Conservation (phyloP, 2,888 invertebrate species). For the Balanococcus diminutus region DNA sequence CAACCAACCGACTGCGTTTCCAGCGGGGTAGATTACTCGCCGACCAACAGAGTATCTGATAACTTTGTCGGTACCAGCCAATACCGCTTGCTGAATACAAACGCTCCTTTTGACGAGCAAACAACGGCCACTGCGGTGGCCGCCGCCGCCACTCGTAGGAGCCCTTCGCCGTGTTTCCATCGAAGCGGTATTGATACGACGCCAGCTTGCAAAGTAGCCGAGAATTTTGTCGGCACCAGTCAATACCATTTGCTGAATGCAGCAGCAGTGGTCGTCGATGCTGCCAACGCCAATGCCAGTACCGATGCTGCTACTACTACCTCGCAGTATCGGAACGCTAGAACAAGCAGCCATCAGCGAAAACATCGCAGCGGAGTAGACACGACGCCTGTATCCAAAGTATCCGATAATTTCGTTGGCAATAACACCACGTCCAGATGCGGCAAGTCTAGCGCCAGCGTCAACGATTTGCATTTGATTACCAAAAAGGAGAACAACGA, state of each 20-base stretch:
- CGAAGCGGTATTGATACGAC: conserved; percentile 62
- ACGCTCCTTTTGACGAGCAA: neutral
- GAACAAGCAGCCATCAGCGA: conserved; percentile 56
- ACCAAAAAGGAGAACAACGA: conserved; percentile 58
- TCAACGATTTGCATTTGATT: conserved; percentile 51
- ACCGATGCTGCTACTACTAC: conserved; percentile 54
- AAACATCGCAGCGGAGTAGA: conserved; percentile 57
- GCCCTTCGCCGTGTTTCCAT: neutral
- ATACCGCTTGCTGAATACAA: conserved; percentile 53
- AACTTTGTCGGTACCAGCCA: conserved; percentile 57
- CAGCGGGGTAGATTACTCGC: conserved; percentile 62
- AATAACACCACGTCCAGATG: conserved; percentile 59
- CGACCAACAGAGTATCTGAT: conserved; percentile 61
- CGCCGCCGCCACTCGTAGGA: conserved; percentile 58
- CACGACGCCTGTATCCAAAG: conserved; percentile 60
- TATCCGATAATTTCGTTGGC: conserved; percentile 59
- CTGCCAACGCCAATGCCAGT: conserved; percentile 51
- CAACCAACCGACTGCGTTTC: neutral
- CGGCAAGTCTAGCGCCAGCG: conserved; percentile 34
- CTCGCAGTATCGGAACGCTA: conserved; percentile 13
- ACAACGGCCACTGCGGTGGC: neutral
- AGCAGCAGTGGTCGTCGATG: neutral
- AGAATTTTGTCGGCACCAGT: conserved; percentile 58
- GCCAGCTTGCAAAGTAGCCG: conserved; percentile 61
- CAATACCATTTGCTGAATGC: conserved; percentile 55